Evolutionary conservation across 2,797 vertebrate species (phyloP), one percentile per base, ranked within the genome.

Genomic region (Gorsachius magnificus): DNA sequence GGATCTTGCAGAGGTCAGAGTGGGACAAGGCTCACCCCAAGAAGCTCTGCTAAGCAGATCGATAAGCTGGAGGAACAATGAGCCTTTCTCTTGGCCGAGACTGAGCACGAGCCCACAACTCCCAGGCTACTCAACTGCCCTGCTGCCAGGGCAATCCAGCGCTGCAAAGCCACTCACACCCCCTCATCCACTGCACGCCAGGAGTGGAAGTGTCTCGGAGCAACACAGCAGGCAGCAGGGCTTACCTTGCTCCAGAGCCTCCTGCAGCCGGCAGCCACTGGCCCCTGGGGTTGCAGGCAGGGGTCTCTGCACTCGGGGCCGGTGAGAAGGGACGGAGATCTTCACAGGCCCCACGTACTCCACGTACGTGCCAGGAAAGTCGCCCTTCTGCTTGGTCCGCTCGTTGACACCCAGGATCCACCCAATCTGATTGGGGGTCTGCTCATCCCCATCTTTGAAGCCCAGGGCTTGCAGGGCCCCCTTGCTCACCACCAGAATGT

Each of bases 341-440:
- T 98, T 98, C 75, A 99, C 98, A 0, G 98, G 98, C 41, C 99
- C 99, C 80, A 99, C 97, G 9, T 99, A 99, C 97, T 99, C 98
- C 31, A 99, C 99, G 0, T 99, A 99, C 2, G 99, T 99, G 87
- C 99, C 99, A 0, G 99, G 99, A 86, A 99, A 99, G 97, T 99
- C 99, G 0, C 99, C 99, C 51, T 99, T 99, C 97, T 99, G 99
- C 92, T 99, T 99, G 63, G 99, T 99, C 89, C 98, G 98, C 92
- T 99, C 99, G 1, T 99, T 99, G 98, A 99, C 97, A 0, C 99
- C 99, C 25, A 99, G 98, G 90, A 99, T 99, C 99, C 99, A 99
- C 84, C 99, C 99, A 10, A 99, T 98, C 16, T 69, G 97, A 70
- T 99, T 98, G 0, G 99, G 99, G 60, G 96, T 98, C 97, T 99